Base-by-base conservation (phyloP, 2,113 vertebrate genomes). In the Sapayoa aenigma region DNA sequence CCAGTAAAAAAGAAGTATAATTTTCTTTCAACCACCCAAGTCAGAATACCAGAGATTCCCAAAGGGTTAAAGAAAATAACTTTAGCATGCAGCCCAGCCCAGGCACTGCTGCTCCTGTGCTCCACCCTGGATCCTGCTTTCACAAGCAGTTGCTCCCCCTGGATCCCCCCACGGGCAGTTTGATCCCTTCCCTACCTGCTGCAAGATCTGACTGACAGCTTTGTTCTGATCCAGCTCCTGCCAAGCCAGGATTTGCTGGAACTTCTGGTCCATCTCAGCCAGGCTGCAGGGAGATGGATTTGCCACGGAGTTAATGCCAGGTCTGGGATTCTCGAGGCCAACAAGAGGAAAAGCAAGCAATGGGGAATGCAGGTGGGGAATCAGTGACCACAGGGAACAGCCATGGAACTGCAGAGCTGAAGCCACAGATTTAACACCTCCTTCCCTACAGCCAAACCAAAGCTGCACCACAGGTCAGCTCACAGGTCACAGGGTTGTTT, bases 171-270 rank as follows among this genome's bases (percentile, higher is more conserved):
- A 9, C 0, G 16, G 16, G 39, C 73, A 76, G 22, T 71, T 67
- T 71, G 20, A 21, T 55, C 72, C 71, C 66, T 46, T 23, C 14
- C 96, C 93, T 97, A 99, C 99, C 99, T 99, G 98, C 96, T 99
- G 98, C 79, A 99, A 95, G 96, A 99, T 99, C 74, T 99, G 98
- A 84, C 97, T 96, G 46, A 99, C 98, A 79, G 99, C 99, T 97
- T 99, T 99, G 94, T 96, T 99, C 96, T 99, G 99, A 93, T 99
- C 99, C 97, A 99, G 97, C 95, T 99, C 98, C 87, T 99, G 99
- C 94, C 99, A 98, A 1, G 98, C 97, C 87, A 99, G 97, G 93
- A 99, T 98, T 71, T 98, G 98, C 87, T 99, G 99, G 96, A 99
- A 99, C 79, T 98, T 99, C 96, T 96, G 98, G 69, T 99, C 99